Evolutionary conservation across 2,797 vertebrate species (phyloP), one percentile per base, ranked within the genome.

Genomic region (Oceanodroma leucorhoa): DNA sequence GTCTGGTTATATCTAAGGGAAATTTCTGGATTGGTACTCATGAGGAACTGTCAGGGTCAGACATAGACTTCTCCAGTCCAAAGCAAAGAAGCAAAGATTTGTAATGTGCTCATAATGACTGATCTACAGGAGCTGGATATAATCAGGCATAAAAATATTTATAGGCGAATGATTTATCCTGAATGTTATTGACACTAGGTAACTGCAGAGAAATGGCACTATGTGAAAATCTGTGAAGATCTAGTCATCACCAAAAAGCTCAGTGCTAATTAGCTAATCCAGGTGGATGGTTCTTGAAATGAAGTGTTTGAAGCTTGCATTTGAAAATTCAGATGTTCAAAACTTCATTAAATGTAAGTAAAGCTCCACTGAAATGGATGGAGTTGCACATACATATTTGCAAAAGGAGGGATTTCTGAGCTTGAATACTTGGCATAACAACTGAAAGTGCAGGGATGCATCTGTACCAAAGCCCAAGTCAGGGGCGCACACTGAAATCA

Each of bases 101-200:
- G 16, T 15, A 54, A 69, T 29, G 8, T 55, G 18, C 34, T 78
- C 18, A 62, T 54, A 86, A 69, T 48, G n/a, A 72, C 18, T 65
- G 29, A 66, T 45, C 8, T 58, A 30, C 29, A 62, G 30, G 40
- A 72, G 12, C 21, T 70, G 45, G 7, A 22, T 84, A 48, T 53
- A 95, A 91, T 34, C 9, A 72, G n/a, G 19, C 30, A 58, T 50
- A 55, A 88, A 61, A 78, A 61, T 75, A 94, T 76, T 84, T 76
- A 58, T 24, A 90, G 54, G 43, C 7, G 82, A 84, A 87, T 54
- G 20, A 62, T 79, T 81, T 86, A 32, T 72, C 36, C 26, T 76
- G 19, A 58, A 61, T 62, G 18, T 45, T 90, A 55, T 30, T 58
- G 34, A 48, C 24, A 36, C 9, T 66, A 79, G 40, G 19, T 46